Evolutionary conservation across 2,113 vertebrate genomes (phyloP).

Genomic region (Blennius ocellaris): DNA sequence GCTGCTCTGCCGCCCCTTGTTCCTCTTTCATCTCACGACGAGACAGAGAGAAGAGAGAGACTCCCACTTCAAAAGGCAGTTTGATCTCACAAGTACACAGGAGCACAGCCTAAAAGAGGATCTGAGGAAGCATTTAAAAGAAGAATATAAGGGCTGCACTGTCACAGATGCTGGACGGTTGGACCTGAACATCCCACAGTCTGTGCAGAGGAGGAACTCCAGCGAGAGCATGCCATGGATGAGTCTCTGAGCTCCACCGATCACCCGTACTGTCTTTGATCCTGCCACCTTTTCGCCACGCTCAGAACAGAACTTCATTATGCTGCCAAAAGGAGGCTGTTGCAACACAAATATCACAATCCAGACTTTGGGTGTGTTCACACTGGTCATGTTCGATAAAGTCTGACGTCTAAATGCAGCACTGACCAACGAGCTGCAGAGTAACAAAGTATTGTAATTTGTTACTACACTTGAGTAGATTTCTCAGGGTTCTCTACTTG

Average conservation of each 20-base stretch:
- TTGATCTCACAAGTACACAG: slow-evolving; percentile 79
- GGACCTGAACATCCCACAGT: slow-evolving; percentile 10
- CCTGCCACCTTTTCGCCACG: slow-evolving; percentile 13
- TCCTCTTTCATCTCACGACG: slow-evolving; percentile 79
- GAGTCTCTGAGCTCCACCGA: slow-evolving; percentile 24
- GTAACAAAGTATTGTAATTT: too few species aligned
- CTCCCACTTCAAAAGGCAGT: slow-evolving; percentile 79
- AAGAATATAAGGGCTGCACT: slow-evolving; percentile 63
- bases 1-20: slow-evolving; percentile 64
- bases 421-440: too few species aligned
- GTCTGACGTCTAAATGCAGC: too few species aligned
- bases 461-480: too few species aligned
- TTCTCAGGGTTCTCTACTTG: too few species aligned
- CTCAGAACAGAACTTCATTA: slow-evolving; percentile 9
- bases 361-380: not conserved
- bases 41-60: slow-evolving; percentile 68
- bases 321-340: slow-evolving; percentile 5
- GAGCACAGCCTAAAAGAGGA: slow-evolving; percentile 63
- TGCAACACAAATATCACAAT: not conserved
- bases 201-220: slow-evolving; percentile 32
- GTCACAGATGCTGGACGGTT: slow-evolving; percentile 51
- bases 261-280: slow-evolving; percentile 44
- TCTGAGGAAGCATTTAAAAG: slow-evolving; percentile 70
- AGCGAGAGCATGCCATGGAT: slow-evolving; percentile 30
- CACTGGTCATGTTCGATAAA: too few species aligned